phyloP scores from a whole-genome alignment of 1,140 invertebrate genomes.

The Acromyrmex charruanus region DNA sequence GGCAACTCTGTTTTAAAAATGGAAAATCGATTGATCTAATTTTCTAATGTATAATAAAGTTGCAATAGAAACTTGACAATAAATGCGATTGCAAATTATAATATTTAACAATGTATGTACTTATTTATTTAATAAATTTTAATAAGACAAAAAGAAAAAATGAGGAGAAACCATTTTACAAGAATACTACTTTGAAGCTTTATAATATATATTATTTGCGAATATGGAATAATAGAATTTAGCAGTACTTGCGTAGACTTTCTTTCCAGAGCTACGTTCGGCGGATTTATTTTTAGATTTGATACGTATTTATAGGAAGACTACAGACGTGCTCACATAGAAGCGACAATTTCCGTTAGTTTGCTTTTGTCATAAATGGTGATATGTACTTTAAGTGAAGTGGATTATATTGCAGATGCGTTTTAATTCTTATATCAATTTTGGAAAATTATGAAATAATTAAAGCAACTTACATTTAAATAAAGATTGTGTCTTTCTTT shows the following conservation, averaged over 20 bases:
- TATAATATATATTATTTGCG: neutral
- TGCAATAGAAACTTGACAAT: neutral
- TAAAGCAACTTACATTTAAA: neutral
- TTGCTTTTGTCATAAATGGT: conserved; percentile 20
- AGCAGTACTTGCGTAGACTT: conserved; percentile 22
- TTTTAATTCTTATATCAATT: neutral
- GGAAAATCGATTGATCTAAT: neutral
- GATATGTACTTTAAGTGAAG: neutral
- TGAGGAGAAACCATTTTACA: neutral
- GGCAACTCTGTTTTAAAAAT: neutral
- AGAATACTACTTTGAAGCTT: neutral
- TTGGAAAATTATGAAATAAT: neutral
- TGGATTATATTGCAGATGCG: neutral
- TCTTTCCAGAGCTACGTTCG: conserved; percentile 60
- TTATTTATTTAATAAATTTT: conserved; percentile 8
- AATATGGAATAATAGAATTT: conserved; percentile 3
- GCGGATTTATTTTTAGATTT: conserved; percentile 71
- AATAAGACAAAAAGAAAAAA: neutral
- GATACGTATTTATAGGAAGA: conserved; percentile 69
- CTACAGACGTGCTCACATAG: conserved; percentile 55
- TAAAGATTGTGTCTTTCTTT: neutral
- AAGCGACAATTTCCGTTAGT: neutral
- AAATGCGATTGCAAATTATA: neutral
- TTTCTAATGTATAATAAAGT: neutral
- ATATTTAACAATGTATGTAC: neutral